Conservation (phyloP, 2,888 invertebrate species). For the Orthosia gothica region DNA sequence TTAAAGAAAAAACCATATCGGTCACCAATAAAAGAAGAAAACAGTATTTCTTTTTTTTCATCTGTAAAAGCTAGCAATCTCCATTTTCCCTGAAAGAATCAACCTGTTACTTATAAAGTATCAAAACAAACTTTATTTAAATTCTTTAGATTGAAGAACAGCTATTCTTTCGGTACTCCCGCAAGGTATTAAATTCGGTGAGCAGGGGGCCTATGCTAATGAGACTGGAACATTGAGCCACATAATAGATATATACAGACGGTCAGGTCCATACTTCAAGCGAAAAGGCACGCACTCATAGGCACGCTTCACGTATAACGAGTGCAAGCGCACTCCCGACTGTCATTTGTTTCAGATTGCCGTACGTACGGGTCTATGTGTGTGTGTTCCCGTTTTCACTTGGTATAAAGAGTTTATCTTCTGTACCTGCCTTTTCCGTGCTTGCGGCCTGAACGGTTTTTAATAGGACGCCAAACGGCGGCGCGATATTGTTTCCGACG, state of each 20-base stretch:
- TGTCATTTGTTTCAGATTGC: neutral
- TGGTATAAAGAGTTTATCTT: neutral
- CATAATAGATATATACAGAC: neutral
- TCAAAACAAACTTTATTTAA: slow-evolving; percentile 54
- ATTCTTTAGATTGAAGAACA: slow-evolving; percentile 36
- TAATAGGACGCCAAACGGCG: slow-evolving; percentile 53
- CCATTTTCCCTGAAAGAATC: neutral
- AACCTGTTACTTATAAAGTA: slow-evolving; percentile 32
- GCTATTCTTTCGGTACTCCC: slow-evolving; percentile 46
- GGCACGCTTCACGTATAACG: neutral
- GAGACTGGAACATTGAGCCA: slow-evolving; percentile 26
- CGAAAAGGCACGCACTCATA: neutral
- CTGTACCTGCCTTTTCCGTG: neutral
- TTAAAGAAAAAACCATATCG: neutral
- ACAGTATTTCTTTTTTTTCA: neutral
- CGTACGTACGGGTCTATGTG: neutral
- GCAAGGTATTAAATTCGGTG: slow-evolving; percentile 50
- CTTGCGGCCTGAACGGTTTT: slow-evolving; percentile 46
- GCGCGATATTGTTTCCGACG: slow-evolving; percentile 51
- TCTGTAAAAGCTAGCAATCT: neutral
- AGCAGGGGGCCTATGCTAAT: slow-evolving; percentile 53
- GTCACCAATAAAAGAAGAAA: too few species aligned
- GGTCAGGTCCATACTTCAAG: neutral
- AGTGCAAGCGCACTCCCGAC: neutral
- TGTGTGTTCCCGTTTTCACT: neutral